Evolutionary conservation across 1,140 invertebrate species (phyloP).

Genomic region (Ips nitidus): DNA sequence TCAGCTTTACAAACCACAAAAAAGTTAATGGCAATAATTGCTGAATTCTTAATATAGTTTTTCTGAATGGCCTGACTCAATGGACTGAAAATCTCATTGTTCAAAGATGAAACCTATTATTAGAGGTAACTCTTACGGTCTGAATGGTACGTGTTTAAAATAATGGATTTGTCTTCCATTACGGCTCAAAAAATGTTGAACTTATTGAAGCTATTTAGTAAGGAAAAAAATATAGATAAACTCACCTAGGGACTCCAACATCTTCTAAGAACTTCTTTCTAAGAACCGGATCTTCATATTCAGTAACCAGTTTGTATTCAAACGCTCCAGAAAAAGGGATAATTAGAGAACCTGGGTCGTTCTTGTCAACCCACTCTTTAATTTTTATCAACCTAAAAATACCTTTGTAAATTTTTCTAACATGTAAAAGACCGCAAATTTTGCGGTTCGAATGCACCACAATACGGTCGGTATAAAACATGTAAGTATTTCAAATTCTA

Average conservation of each 20-base stretch:
- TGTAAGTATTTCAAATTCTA: background rate
- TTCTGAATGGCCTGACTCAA: slow-evolving; percentile 23
- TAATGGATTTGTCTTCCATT: slow-evolving; percentile 45
- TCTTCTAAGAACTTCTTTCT: slow-evolving; percentile 78
- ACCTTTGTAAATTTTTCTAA: background rate
- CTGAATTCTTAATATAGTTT: slow-evolving; percentile 30
- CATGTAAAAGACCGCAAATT: background rate
- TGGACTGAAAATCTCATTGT: slow-evolving; percentile 15
- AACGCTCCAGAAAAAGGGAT: slow-evolving; percentile 95
- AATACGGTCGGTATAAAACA: too few relatives aligned
- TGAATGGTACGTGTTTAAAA: slow-evolving; percentile 35
- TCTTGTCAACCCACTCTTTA: slow-evolving; percentile 98
- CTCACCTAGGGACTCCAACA: slow-evolving; percentile 74
- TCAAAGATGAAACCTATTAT: slow-evolving; percentile 43
- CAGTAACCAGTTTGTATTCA: slow-evolving; percentile 87
- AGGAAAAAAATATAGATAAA: background rate
- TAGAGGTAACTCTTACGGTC: slow-evolving; percentile 38
- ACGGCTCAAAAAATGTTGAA: background rate
- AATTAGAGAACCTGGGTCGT: slow-evolving; percentile 90
- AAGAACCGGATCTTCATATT: slow-evolving; percentile 73
- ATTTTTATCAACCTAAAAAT: slow-evolving; percentile 87
- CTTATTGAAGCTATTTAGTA: background rate
- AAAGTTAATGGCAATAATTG: slow-evolving; percentile 39
- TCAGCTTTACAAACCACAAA: slow-evolving; percentile 15
- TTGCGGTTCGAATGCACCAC: too few relatives aligned